Evolutionary conservation across 2,797 vertebrate genomes (phyloP), one percentile per base, ranked within the genome.

Genomic region (Falco peregrinus): DNA sequence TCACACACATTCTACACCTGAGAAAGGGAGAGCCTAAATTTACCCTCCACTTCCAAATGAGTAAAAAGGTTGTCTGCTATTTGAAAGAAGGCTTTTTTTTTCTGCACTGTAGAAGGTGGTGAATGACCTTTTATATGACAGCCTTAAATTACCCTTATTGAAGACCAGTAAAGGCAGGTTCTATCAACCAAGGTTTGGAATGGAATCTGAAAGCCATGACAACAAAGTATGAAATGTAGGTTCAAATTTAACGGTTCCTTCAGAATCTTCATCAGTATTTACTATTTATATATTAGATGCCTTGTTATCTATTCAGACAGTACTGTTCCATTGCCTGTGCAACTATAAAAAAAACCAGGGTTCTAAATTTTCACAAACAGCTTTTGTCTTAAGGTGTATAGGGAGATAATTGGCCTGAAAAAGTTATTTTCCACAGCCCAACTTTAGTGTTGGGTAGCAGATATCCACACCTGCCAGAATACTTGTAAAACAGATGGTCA

Each of bases 401-500:
- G 31, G 31, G 65, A 65, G 17, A 51, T 69, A 87, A 65, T 20
- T 84, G 22, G 11, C 25, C 47, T 56, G 28, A 69, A 93, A 87
- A 82, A 61, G 8, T 29, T 83, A 13, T 85, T 92, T 94, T 93
- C 68, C 33, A 64, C 51, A 84, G 61, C 16, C 7, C 22, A 61
- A 33, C 37, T 78, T 87, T 87, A 84, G 3, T 50, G 2, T 54
- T 91, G 20, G 13, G 35, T 80, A 84, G 43, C 73, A 84, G 31
- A 5, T 86, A 87, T 60, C 85, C 8, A 2, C 81, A 95, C 50
- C 61, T 95, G 89, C 61, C 43, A 69, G 28, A 73, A 53, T 50
- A 91, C 67, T 64, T 89, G 41, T 74, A 93, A 97, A 96, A 86
- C 97, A 98, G 98, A 97, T 98, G 97, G 97, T 45, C 35, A 93